Evolutionary conservation across 2,113 vertebrate species (phyloP).

Genomic region (Buteo buteo): DNA sequence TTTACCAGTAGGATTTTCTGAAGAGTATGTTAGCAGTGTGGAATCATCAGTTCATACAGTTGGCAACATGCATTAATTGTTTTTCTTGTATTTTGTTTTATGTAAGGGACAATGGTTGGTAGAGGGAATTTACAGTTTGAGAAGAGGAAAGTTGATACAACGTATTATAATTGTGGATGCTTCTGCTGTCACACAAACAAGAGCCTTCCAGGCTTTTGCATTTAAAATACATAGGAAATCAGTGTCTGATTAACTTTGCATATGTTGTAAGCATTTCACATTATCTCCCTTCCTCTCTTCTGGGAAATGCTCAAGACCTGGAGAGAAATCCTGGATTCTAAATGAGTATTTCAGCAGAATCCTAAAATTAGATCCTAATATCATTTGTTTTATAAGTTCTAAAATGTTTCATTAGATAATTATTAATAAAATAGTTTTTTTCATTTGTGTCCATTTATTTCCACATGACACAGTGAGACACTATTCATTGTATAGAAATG

Average conservation of each 20-base stretch:
- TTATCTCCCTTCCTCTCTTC: background rate
- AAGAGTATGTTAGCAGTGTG: background rate
- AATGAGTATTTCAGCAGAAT: background rate
- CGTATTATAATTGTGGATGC: background rate
- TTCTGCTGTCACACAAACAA: background rate
- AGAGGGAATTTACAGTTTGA: background rate
- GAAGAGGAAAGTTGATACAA: background rate
- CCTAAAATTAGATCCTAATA: background rate
- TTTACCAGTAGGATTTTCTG: background rate
- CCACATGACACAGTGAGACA: background rate
- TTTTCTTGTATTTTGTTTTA: background rate
- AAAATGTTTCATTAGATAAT: background rate
- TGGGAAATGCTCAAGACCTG: background rate
- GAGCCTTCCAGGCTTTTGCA: background rate
- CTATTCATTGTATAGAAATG: slow-evolving; percentile 16
- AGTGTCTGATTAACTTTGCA: background rate
- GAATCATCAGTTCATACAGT: background rate
- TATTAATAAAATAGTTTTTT: background rate
- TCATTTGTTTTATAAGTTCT: background rate
- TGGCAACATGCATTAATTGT: background rate
- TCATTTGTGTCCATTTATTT: background rate
- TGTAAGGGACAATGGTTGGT: background rate
- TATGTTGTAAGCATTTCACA: background rate
- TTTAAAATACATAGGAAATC: background rate
- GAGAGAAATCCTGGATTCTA: background rate